phyloP scores from a whole-genome alignment of 2,113 vertebrate species.

The Cheirogaleus medius region DNA sequence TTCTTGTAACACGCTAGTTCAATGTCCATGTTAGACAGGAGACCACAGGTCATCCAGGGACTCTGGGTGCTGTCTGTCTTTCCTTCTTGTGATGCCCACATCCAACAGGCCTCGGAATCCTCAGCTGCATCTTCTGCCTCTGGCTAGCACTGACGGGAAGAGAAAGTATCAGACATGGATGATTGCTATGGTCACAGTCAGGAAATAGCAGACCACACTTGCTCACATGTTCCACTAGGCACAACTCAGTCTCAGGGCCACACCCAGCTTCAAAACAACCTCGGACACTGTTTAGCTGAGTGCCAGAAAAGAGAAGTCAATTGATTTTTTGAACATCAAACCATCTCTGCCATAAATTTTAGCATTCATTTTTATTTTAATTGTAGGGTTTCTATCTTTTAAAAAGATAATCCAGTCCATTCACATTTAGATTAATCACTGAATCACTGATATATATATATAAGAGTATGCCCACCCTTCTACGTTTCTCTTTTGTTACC shows the following conservation, averaged over 20 bases:
- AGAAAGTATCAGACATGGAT: background rate
- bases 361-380: background rate
- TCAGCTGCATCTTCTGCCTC: too few species aligned
- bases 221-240: background rate
- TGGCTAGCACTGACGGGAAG: background rate
- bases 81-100: background rate
- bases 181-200: background rate
- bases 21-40: accelerated
- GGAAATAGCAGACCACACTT: too few species aligned
- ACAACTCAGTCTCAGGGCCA: background rate
- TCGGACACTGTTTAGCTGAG: background rate
- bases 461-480: accelerated
- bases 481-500: background rate
- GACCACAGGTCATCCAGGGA: background rate
- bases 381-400: background rate
- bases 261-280: accelerated
- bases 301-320: background rate
- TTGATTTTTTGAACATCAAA: background rate
- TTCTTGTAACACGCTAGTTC: background rate
- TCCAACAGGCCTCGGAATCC: accelerated
- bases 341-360: background rate
- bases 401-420: background rate
- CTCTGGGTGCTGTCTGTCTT: background rate
- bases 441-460: background rate
- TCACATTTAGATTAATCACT: background rate